Base-by-base conservation (phyloP, 2,113 vertebrate species). In the Grantiella picta region DNA sequence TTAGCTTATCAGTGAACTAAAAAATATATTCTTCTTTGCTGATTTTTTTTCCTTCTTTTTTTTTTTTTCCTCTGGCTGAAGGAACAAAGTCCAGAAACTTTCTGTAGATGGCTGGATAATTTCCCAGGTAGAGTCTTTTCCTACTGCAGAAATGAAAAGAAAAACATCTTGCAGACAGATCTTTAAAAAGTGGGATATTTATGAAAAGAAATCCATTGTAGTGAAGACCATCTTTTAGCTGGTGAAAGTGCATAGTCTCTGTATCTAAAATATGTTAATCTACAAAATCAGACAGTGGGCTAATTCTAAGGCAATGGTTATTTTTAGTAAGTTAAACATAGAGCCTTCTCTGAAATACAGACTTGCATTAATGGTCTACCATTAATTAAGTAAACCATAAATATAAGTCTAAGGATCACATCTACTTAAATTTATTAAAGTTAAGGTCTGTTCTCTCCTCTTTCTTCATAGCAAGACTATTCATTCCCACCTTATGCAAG, bases 31-130 rank as follows among this genome's bases (percentile, higher is more conserved):
- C 18, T 40, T 12, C 7, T n/a, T 40, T 24, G 4, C 4, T 29
- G 12, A 2, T 12, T 10, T n/a, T 8, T 4, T 7, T 11, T 35
- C 8, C 13, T 24, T 28, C 7, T 11, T 14, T 7, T 6, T 2
- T 5, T 7, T 11, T 36, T 24, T 27, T 11, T 1, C 1, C 2
- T 7, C 6, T 25, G 1, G 1, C 2, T 70, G 17, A 69, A 93
- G 35, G 1, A 36, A 15, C 1, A 17, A 78, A 66, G 3, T 22
- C 20, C 19, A 36, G 19, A 36, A 77, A 29, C 5, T 42, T 80
- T 49, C 33, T 29, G 44, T 49, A 49, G 15, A 18, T 40, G 9
- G 5, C 6, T 27, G 10, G 27, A 31, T 44, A 44, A 65, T 57
- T 69, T 77, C 12, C 14, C 27, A 42, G 5, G 4, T 47, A 40